Evolutionary conservation across 2,113 vertebrate genomes (phyloP), one percentile per base, ranked within the genome.

Genomic region (Coryphaenoides rupestris): DNA sequence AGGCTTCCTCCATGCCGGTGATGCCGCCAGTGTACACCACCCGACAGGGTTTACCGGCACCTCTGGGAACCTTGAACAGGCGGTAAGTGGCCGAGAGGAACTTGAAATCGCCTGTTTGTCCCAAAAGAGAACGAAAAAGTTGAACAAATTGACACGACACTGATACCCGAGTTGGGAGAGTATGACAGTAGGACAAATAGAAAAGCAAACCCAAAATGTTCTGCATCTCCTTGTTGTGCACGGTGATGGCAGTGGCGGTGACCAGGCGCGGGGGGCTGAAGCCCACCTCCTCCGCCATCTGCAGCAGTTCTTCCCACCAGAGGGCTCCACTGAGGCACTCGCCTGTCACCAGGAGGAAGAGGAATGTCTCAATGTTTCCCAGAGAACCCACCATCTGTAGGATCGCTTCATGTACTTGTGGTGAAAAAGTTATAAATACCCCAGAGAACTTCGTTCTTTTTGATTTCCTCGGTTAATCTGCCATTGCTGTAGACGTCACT

Each of bases 11-110:
- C 0, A 77, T 84, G 0, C 92, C 92, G 1, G 69, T 58, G 15
- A 96, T 91, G 52, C 82, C 78, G 0, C 94, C 93, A 0, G 92
- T 90, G 77, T 98, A 98, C 54, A 91, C 89, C 60, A 90, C 90
- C 62, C 84, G 84, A 3, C 81, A 79, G 0, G 81, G 17, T 0
- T 85, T 67, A 9, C 14, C 14, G 10, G 15, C 66, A 57, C 19
- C 77, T 67, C 59, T 70, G 0, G 80, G 89, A 65, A 94, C 72
- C 77, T 94, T 98, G 82, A 98, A 98, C 55, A 98, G 88, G 22
- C 92, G 93, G 73, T 91, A 95, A 0, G 94, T 96, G 0, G 93
- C 94, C 0, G 95, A 96, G 68, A 93, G 91, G 65, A 95, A 98
- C 66, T 74, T 77, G 81, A 86, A 93, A 74, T 92, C 73, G 0